Conservation (phyloP, 1,140 invertebrate species). For the Euwallacea fornicatus region DNA sequence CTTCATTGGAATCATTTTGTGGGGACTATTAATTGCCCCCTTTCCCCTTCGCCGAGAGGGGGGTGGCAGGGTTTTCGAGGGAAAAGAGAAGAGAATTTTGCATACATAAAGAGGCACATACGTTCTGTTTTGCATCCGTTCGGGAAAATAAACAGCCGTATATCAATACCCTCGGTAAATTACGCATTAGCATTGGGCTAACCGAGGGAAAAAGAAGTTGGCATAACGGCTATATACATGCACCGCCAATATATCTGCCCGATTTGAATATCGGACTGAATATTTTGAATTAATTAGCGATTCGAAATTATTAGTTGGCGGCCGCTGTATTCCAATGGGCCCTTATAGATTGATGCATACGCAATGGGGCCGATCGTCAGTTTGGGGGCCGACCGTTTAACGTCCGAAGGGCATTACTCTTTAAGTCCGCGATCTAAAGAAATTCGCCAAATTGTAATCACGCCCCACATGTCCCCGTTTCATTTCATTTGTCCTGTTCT, state of each 20-base stretch:
- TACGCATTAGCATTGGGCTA: slow-evolving; percentile 25
- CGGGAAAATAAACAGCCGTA: slow-evolving; percentile 33
- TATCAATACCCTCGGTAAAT: slow-evolving; percentile 33
- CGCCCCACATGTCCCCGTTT: too few species aligned
- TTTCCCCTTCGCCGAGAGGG: not conserved
- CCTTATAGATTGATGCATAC: slow-evolving; percentile 28
- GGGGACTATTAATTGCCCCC: not conserved
- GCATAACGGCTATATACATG: slow-evolving; percentile 35
- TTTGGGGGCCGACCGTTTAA: too few species aligned
- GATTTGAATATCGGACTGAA: slow-evolving; percentile 40
- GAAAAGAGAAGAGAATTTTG: not conserved
- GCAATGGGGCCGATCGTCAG: slow-evolving; percentile 1
- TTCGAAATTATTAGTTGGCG: slow-evolving; percentile 38
- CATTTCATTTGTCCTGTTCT: too few species aligned
- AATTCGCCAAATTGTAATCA: too few species aligned
- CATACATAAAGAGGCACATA: slow-evolving; percentile 6
- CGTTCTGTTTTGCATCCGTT: slow-evolving; percentile 10
- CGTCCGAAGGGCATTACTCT: too few species aligned
- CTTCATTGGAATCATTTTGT: not conserved
- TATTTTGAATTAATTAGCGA: slow-evolving; percentile 41
- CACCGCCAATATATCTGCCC: slow-evolving; percentile 34
- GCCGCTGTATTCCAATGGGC: slow-evolving; percentile 15
- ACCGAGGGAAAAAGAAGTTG: slow-evolving; percentile 31
- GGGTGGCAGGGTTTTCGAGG: not conserved
- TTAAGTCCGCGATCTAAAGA: too few species aligned